Conservation (phyloP, 2,797 vertebrate genomes). For the Takifugu ocellatus region DNA sequence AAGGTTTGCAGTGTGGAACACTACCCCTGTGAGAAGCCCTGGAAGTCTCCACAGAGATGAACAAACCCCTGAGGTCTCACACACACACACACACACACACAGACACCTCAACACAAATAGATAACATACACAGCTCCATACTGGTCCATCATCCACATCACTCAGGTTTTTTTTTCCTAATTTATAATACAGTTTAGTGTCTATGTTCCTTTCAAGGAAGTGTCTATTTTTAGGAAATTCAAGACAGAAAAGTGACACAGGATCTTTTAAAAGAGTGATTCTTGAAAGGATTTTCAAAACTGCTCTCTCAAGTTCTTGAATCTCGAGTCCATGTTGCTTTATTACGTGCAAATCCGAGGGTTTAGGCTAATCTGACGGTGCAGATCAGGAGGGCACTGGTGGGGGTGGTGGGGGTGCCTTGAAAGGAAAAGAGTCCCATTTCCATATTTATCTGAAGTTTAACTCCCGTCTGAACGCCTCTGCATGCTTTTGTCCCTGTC, state of each 20-base stretch:
- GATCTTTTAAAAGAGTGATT: neutral
- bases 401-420: neutral
- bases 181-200: too few relatives aligned
- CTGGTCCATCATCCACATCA: too few relatives aligned
- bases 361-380: neutral
- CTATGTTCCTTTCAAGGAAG: too few relatives aligned
- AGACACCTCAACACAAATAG: slow-evolving; percentile 2
- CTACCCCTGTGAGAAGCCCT: slow-evolving; percentile 27
- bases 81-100: slow-evolving; percentile 22
- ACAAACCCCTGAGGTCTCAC: slow-evolving; percentile 29
- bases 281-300: slow-evolving; percentile 9
- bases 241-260: too few relatives aligned
- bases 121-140: too few relatives aligned
- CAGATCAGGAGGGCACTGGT: neutral
- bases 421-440: neutral
- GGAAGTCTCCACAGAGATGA: slow-evolving; percentile 12
- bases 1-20: slow-evolving; percentile 15
- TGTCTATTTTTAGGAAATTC: too few relatives aligned
- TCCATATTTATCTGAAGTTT: neutral
- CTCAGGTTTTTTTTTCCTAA: too few relatives aligned
- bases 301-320: slow-evolving; percentile 5
- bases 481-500: neutral
- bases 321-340: slow-evolving; percentile 7
- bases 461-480: neutral
- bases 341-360: slow-evolving; percentile 1